phyloP scores from a whole-genome alignment of 2,888 invertebrate species.

The Vannuccia rotundouncinata region DNA sequence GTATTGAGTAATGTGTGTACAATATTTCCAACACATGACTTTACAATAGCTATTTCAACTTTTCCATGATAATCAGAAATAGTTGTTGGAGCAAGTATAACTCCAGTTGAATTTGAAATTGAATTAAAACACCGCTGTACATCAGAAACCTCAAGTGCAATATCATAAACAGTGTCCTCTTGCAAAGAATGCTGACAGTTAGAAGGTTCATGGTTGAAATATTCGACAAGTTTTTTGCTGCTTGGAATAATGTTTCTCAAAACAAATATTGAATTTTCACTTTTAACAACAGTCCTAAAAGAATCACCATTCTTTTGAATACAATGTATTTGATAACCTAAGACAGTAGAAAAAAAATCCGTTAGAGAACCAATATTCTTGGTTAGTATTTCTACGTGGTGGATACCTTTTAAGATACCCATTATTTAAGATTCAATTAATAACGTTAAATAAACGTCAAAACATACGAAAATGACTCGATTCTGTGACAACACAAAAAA shows the following conservation, averaged over 20 bases:
- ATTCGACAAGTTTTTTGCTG: background rate
- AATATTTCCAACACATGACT: conserved; percentile 57
- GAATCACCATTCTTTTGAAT: background rate
- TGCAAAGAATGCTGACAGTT: background rate
- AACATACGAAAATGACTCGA: too few relatives aligned
- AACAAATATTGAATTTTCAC: background rate
- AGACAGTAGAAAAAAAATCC: background rate
- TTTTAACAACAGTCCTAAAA: background rate
- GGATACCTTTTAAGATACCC: background rate
- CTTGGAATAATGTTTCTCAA: background rate
- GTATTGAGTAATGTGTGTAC: conserved; percentile 57
- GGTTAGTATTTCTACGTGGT: background rate
- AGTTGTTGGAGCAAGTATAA: background rate
- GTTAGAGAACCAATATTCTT: background rate
- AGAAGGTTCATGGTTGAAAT: background rate
- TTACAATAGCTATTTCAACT: conserved; percentile 52
- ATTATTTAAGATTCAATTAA: too few relatives aligned
- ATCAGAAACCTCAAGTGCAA: conserved; percentile 55
- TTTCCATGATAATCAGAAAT: conserved; percentile 48
- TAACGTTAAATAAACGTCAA: too few relatives aligned
- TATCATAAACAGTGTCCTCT: conserved; percentile 55
- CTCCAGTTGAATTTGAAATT: conserved; percentile 44
- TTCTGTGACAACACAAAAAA: too few relatives aligned
- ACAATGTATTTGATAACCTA: background rate
- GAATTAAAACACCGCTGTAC: conserved; percentile 44